phyloP scores from a whole-genome alignment of 2,113 vertebrate genomes.

The Amazona vittata region DNA sequence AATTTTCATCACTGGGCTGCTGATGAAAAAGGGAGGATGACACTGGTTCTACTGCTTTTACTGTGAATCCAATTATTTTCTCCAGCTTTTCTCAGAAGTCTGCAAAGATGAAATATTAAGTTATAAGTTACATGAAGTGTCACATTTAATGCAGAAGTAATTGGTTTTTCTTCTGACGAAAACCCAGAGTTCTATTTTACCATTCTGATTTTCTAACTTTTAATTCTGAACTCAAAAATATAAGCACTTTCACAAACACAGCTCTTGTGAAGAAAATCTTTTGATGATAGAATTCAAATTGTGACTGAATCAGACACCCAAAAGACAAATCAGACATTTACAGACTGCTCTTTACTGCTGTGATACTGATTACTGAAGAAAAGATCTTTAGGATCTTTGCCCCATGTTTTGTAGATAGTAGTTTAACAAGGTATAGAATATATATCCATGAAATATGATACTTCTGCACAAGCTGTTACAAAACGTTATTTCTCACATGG shows the following conservation, averaged over 20 bases:
- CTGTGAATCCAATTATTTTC: neutral
- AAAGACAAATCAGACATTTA: neutral
- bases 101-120: neutral
- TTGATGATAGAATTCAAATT: neutral
- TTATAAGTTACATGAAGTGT: neutral
- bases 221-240: neutral
- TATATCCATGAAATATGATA: neutral
- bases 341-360: neutral
- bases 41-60: neutral
- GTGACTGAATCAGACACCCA: neutral
- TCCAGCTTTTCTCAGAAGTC: neutral
- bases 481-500: neutral
- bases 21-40: neutral
- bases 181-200: neutral
- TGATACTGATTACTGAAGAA: neutral
- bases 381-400: neutral
- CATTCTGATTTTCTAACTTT: neutral
- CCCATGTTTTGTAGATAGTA: neutral
- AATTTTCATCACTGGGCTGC: slow-evolving; percentile 16
- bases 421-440: neutral
- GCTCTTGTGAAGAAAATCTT: neutral
- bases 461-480: neutral
- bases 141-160: neutral
- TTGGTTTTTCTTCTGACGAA: neutral
- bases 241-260: neutral